These are phyloP conservation scores for Andrena flavipes DNA, from an alignment of 2,888 invertebrate genomes.

Conservation along the genomic window DNA sequence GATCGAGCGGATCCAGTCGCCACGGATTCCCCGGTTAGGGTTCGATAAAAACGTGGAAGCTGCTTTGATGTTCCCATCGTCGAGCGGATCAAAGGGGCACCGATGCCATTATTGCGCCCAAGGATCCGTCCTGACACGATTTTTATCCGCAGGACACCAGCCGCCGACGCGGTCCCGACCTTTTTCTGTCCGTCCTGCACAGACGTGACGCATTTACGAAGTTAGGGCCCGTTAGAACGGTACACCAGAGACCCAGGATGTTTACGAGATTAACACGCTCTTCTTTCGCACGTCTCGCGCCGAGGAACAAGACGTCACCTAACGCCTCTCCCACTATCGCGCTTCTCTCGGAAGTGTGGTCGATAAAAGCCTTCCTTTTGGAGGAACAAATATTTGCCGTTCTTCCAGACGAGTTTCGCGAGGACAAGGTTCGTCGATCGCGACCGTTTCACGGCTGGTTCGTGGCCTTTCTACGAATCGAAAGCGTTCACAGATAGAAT, in stretches of 20 bases:
- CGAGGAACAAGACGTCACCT: background rate
- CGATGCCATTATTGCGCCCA: conserved; percentile 24
- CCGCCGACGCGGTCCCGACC: background rate
- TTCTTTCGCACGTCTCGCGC: conserved; percentile 23
- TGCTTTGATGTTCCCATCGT: background rate
- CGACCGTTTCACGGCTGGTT: no score
- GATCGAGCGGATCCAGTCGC: conserved; percentile 3
- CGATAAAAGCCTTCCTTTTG: no score
- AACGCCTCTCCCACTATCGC: background rate
- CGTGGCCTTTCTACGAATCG: conserved; percentile 22
- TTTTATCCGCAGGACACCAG: conserved; percentile 21
- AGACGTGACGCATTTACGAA: conserved; percentile 49
- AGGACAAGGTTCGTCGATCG: background rate
- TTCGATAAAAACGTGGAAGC: conserved; percentile 22
- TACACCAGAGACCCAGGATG: conserved; percentile 17
- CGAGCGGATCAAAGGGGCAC: conserved; percentile 21
- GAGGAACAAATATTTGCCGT: background rate
- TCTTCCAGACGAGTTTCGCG: background rate
- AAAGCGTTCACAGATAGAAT: background rate
- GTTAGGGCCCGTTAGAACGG: conserved; percentile 56
- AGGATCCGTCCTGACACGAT: conserved; percentile 16
- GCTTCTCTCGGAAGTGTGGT: background rate
- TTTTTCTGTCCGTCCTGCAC: conserved; percentile 24
- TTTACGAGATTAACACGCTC: conserved; percentile 36
- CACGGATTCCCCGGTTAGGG: background rate